Percentiles rank a stretch among this genome's conserved stretches.
These are phyloP conservation scores for Cephalopachus bancanus DNA, from an alignment of 2,797 vertebrate species.

Conservation along the genomic window DNA sequence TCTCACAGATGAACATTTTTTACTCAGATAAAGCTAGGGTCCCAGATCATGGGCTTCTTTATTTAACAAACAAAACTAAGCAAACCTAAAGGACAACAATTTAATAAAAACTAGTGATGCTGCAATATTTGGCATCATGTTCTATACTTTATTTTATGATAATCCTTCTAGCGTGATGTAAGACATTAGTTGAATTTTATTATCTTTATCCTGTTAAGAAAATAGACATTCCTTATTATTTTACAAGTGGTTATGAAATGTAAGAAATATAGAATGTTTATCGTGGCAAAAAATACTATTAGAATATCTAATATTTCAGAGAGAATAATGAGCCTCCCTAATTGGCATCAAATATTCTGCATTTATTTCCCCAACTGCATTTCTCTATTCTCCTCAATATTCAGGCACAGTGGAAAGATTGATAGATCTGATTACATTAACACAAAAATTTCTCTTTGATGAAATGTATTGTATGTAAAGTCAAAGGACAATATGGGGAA, in stretches of 20 bases:
- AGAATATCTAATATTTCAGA: not conserved
- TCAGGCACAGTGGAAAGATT: not conserved
- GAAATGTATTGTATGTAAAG: not conserved
- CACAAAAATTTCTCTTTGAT: not conserved
- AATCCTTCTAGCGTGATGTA: too few species aligned
- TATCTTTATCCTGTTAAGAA: too few species aligned
- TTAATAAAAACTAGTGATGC: not conserved
- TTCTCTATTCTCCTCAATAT: not conserved
- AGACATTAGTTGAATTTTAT: too few species aligned
- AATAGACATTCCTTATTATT: too few species aligned
- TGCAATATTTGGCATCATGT: too few species aligned
- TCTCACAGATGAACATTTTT: constrained; percentile 63
- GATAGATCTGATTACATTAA: not conserved
- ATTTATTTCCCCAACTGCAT: not conserved
- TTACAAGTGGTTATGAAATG: not conserved
- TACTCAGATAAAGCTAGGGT: constrained; percentile 42
- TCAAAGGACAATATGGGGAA: not conserved
- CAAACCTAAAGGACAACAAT: not conserved
- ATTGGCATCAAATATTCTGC: not conserved
- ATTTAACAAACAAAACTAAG: constrained; percentile 56
- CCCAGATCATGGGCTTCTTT: constrained; percentile 29
- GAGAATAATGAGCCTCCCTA: not conserved
- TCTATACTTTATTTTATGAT: too few species aligned
- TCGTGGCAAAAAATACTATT: not conserved
- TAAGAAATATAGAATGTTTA: not conserved